Conservation (phyloP, 1,140 invertebrate genomes). For the Neodiprion pinetum region DNA sequence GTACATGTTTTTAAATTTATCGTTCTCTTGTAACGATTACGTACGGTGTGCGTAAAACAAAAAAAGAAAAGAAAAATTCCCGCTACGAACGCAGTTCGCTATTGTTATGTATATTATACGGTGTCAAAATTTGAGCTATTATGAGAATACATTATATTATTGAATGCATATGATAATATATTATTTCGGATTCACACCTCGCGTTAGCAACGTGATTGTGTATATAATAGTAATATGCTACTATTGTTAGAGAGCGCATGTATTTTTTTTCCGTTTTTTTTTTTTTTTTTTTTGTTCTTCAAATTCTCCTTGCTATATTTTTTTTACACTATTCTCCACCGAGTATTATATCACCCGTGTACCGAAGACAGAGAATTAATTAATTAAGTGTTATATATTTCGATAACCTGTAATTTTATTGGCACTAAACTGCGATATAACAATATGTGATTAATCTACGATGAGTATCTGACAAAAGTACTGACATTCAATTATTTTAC, state of each 20-base stretch:
- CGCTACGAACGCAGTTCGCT: background rate
- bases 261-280: background rate
- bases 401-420: no score
- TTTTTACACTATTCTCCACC: background rate
- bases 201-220: background rate
- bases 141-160: background rate
- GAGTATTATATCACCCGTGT: background rate
- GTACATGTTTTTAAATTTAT: no score
- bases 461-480: background rate
- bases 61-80: background rate
- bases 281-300: background rate
- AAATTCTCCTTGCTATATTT: background rate
- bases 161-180: background rate
- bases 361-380: background rate
- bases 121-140: background rate
- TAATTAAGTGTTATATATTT: background rate
- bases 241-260: no score
- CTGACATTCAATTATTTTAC: background rate
- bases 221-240: background rate
- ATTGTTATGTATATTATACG: background rate
- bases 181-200: background rate
- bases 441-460: no score
- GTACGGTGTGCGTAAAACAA: no score
- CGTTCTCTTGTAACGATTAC: no score
- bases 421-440: no score